These are phyloP conservation scores for Nomada goodeniana DNA, from an alignment of 2,888 invertebrate species.

Conservation along the genomic window DNA sequence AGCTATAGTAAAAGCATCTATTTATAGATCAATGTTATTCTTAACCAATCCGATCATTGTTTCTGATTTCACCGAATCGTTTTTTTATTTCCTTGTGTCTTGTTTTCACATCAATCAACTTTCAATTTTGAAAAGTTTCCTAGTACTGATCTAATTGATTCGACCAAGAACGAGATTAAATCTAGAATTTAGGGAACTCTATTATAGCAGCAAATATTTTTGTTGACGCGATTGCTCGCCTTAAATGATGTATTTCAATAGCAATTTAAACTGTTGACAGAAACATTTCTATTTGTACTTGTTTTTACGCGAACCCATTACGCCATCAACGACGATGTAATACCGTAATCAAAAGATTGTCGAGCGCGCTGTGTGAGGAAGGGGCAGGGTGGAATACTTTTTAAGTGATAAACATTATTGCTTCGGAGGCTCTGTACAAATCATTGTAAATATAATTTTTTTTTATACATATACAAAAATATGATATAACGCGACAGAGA, in stretches of 20 bases:
- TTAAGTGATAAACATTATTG: constrained; percentile 29
- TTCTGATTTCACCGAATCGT: not conserved
- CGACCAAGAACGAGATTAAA: not conserved
- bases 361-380: no score
- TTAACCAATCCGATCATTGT: not conserved
- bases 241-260: constrained; percentile 26
- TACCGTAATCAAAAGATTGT: constrained; percentile 21
- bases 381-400: constrained; percentile 1
- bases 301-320: constrained; percentile 28
- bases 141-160: not conserved
- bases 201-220: constrained; percentile 18
- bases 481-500: no score
- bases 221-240: constrained; percentile 14
- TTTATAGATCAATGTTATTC: constrained; percentile 10
- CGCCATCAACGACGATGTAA: constrained; percentile 26
- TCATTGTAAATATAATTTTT: not conserved
- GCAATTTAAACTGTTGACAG: constrained; percentile 34
- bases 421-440: not conserved
- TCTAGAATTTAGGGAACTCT: not conserved
- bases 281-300: constrained; percentile 47
- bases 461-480: no score
- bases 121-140: not conserved
- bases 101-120: not conserved
- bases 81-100: not conserved
- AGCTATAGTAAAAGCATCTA: not conserved